A percentile compares a stretch with the other conserved stretches of the same genome.
Conservation (phyloP, 2,113 vertebrate genomes). For the Brienomyrus brachyistius region DNA sequence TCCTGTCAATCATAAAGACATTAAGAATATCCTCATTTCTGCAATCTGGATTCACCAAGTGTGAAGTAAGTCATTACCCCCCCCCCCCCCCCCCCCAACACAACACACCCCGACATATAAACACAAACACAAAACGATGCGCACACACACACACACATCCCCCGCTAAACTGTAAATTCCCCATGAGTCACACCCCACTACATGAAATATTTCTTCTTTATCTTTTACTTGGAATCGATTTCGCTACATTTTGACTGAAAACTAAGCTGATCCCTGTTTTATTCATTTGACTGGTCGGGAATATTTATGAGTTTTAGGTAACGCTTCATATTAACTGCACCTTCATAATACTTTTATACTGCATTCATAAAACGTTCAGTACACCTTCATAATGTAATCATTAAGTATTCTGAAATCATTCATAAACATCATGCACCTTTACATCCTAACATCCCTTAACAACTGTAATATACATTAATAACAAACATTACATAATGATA, state of each 20-base stretch:
- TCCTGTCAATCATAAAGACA: conserved; percentile 2
- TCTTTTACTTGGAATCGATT: background rate
- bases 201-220: background rate
- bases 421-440: too few relatives aligned
- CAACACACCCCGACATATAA: background rate
- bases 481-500: too few relatives aligned
- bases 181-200: background rate
- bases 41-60: conserved; percentile 16
- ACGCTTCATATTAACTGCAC: too few relatives aligned
- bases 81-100: background rate
- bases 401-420: too few relatives aligned
- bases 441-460: too few relatives aligned
- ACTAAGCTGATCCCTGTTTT: background rate
- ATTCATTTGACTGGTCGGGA: background rate
- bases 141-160: background rate
- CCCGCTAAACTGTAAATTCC: background rate
- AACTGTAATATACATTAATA: too few relatives aligned
- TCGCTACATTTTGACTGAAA: background rate
- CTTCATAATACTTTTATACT: too few relatives aligned
- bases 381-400: too few relatives aligned
- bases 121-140: background rate
- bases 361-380: too few relatives aligned
- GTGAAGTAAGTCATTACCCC: background rate
- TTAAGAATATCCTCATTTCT: background rate
- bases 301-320: background rate